Conservation (phyloP, 2,888 invertebrate species). For the Drosophila mimica region DNA sequence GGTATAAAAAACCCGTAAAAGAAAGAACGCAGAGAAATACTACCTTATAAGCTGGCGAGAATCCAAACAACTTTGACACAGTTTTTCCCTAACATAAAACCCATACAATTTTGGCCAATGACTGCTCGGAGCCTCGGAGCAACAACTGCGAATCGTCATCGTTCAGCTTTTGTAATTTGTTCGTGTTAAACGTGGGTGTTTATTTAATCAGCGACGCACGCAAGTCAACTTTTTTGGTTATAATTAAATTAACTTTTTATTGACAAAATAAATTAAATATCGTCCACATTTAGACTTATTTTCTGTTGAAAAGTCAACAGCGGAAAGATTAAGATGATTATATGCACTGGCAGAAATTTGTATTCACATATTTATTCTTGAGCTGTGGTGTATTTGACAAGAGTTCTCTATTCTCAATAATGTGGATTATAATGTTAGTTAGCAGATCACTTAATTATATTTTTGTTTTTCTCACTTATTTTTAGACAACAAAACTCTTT, state of each 20-base stretch:
- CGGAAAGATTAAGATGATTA: background rate
- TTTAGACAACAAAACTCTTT: background rate
- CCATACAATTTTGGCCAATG: constrained; percentile 16
- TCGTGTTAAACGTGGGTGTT: constrained; percentile 35
- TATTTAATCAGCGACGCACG: constrained; percentile 33
- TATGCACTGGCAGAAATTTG: background rate
- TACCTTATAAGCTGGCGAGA: constrained; percentile 32
- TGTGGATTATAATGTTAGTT: background rate
- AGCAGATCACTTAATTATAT: background rate
- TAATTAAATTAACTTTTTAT: constrained; percentile 55
- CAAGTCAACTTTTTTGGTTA: constrained; percentile 35
- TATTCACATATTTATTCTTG: background rate
- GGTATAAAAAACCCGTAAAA: constrained; percentile 17
- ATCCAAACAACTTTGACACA: constrained; percentile 60
- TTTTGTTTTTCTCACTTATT: background rate
- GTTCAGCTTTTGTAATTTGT: background rate
- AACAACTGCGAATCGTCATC: constrained; percentile 15
- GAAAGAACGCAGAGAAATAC: constrained; percentile 17
- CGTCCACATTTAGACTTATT: constrained; percentile 8
- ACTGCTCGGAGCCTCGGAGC: background rate
- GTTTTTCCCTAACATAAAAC: constrained; percentile 39
- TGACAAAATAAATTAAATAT: constrained; percentile 41
- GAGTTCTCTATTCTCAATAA: background rate
- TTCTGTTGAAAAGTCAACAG: background rate
- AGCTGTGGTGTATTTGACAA: background rate